Evolutionary conservation across 2,888 invertebrate species (phyloP).

Genomic region (Drosophila infuscata): DNA sequence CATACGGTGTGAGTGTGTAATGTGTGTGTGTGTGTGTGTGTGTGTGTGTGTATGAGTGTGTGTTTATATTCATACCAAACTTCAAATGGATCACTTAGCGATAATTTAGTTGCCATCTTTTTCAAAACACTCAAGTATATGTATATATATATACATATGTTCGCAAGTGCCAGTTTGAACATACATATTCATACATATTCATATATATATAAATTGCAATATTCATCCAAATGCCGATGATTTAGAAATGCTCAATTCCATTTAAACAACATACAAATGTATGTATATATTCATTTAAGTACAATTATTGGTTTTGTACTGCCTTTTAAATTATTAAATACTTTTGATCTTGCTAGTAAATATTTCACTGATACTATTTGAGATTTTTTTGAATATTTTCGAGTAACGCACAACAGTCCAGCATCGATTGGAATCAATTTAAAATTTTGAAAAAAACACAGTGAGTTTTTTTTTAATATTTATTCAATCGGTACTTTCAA

Average conservation of each 20-base stretch:
- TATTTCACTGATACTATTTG: background rate
- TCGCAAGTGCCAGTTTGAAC: conserved; percentile 11
- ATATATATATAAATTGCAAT: conserved; percentile 22
- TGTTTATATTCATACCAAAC: conserved; percentile 43
- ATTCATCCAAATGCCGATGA: conserved; percentile 3
- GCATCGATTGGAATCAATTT: conserved; percentile 5
- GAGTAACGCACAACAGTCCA: background rate
- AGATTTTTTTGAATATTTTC: background rate
- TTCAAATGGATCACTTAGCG: conserved; percentile 32
- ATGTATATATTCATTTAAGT: conserved; percentile 1
- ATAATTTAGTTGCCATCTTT: conserved; percentile 8
- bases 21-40: conserved; percentile 16
- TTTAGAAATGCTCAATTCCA: conserved; percentile 48
- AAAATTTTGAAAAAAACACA: background rate
- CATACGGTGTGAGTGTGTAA: conserved; percentile 57
- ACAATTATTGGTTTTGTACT: conserved; percentile 32
- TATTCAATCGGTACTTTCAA: conserved; percentile 11
- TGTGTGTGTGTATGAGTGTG: background rate
- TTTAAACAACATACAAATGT: conserved; percentile 35
- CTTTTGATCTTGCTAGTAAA: background rate
- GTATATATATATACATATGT: conserved; percentile 7
- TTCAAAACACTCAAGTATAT: conserved; percentile 4
- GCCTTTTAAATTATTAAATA: conserved; percentile 7
- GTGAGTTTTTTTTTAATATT: background rate
- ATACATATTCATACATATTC: conserved; percentile 18